Evolutionary conservation across 1,140 invertebrate species (phyloP).

Genomic region (Drosophila nannoptera): DNA sequence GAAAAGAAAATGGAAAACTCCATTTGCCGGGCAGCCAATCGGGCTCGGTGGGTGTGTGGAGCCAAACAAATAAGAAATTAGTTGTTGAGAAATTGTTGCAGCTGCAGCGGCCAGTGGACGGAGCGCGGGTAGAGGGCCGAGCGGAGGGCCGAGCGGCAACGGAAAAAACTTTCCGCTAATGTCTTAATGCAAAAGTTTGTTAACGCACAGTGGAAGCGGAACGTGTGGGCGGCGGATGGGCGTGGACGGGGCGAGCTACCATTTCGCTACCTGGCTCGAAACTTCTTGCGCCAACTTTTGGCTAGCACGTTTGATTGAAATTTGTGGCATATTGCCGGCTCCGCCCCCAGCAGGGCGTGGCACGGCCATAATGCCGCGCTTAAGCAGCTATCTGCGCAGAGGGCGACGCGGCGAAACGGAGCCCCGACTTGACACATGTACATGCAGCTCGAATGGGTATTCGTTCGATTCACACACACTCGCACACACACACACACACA

Average conservation of each 20-base stretch:
- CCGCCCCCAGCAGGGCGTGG: constrained; percentile 36
- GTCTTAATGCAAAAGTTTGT: constrained; percentile 78
- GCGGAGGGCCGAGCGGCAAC: constrained; percentile 55
- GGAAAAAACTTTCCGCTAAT: constrained; percentile 73
- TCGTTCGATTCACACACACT: constrained; percentile 25
- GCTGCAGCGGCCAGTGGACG: constrained; percentile 49
- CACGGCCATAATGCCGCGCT: constrained; percentile 43
- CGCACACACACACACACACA: constrained; percentile 16
- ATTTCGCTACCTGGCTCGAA: constrained; percentile 46
- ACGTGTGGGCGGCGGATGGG: not conserved
- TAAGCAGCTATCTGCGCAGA: constrained; percentile 49
- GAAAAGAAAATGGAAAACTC: constrained; percentile 72
- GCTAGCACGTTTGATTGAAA: constrained; percentile 75
- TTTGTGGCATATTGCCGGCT: constrained; percentile 69
- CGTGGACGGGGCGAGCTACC: not conserved
- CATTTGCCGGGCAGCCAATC: constrained; percentile 47
- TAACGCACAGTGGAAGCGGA: constrained; percentile 21
- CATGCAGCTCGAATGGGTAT: constrained; percentile 40
- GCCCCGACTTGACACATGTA: constrained; percentile 3
- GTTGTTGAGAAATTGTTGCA: constrained; percentile 73
- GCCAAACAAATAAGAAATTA: constrained; percentile 76
- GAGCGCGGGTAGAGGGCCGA: not conserved
- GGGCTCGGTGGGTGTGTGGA: constrained; percentile 26
- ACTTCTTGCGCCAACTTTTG: constrained; percentile 63
- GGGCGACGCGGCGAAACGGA: constrained; percentile 43